A percentile compares a stretch with the other conserved stretches of the same genome.
Evolutionary conservation across 1,140 invertebrate genomes (phyloP).

Genomic region (Microvelia longipes): DNA sequence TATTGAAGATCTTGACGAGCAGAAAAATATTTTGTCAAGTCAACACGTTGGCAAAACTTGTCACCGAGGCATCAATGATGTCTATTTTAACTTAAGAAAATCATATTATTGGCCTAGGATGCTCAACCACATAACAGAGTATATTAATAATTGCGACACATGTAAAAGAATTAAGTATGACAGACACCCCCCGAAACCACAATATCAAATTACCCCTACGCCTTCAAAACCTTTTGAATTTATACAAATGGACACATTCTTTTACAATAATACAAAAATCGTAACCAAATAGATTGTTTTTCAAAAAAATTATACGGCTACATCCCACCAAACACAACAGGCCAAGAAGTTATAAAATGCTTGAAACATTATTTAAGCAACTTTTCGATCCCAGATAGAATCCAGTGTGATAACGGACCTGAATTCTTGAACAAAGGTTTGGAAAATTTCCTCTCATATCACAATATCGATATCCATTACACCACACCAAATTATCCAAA

Average conservation of each 20-base stretch:
- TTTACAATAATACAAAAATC: background rate
- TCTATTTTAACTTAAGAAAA: constrained; percentile 4
- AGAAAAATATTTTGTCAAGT: background rate
- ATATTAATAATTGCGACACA: constrained; percentile 5
- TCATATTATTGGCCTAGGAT: constrained; percentile 4
- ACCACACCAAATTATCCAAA: constrained; percentile 1
- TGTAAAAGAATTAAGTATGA: constrained; percentile 7
- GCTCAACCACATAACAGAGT: background rate
- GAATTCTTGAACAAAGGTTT: constrained; percentile 6
- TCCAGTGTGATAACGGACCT: background rate
- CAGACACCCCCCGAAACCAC: constrained; percentile 1
- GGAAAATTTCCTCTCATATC: constrained; percentile 3
- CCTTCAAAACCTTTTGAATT: constrained; percentile 1
- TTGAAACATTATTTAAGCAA: background rate
- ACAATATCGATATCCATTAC: background rate
- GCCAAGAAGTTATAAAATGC: background rate
- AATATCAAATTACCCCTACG: constrained; percentile 3
- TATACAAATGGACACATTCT: background rate
- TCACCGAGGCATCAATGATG: constrained; percentile 5
- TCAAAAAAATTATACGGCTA: constrained; percentile 6
- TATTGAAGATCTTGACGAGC: background rate
- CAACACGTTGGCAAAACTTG: constrained; percentile 5
- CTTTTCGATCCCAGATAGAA: constrained; percentile 1
- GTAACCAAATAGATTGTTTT: constrained; percentile 5
- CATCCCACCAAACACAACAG: background rate